These are phyloP conservation scores for Pluvialis apricaria DNA, from an alignment of 2,113 vertebrate genomes.

Conservation along the genomic window DNA sequence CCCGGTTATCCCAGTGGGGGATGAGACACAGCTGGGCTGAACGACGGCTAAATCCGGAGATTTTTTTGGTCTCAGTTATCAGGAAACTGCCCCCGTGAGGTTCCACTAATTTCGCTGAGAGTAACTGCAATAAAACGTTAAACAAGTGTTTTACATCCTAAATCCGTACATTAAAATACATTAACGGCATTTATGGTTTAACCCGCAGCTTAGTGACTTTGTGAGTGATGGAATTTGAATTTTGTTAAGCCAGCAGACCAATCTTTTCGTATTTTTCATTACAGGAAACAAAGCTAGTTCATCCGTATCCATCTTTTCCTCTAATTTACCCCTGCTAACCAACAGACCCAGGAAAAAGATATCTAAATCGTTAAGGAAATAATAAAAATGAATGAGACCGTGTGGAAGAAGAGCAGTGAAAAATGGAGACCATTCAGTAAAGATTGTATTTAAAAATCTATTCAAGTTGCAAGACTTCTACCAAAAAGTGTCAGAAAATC, in stretches of 20 bases:
- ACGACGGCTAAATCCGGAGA: not conserved
- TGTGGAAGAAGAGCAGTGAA: not conserved
- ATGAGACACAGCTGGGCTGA: accelerated
- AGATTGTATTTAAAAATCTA: not conserved
- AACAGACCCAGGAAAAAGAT: not conserved
- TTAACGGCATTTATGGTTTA: not conserved
- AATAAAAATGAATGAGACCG: not conserved
- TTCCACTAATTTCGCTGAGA: not conserved
- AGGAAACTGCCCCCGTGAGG: not conserved
- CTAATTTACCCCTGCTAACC: not conserved
- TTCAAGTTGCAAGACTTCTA: not conserved
- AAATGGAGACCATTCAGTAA: not conserved
- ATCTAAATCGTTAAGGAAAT: not conserved
- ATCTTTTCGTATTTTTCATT: not conserved
- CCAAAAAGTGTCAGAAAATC: not conserved
- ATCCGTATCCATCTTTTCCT: not conserved
- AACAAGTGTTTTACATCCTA: not conserved
- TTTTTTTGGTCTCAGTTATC: not conserved
- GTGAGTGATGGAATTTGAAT: not conserved
- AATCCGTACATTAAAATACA: not conserved
- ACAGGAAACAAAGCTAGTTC: not conserved
- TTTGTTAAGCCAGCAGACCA: not conserved
- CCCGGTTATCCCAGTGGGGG: not conserved
- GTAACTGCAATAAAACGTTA: not conserved
- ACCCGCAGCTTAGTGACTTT: not conserved